phyloP scores from a whole-genome alignment of 2,888 invertebrate genomes.

The Plebejus argus region DNA sequence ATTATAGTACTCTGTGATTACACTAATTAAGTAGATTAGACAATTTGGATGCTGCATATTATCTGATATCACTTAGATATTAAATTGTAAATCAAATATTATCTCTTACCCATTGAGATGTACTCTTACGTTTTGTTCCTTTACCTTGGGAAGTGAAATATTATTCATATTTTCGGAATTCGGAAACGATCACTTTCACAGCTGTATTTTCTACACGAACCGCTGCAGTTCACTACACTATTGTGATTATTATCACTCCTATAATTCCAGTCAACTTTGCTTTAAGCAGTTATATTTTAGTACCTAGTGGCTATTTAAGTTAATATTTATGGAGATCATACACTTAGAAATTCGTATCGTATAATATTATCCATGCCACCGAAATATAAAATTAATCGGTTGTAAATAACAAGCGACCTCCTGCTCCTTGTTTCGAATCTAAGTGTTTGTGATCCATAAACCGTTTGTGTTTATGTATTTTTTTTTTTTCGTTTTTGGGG shows the following conservation, averaged over 20 bases:
- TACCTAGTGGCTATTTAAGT: background rate
- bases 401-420: background rate
- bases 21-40: no score
- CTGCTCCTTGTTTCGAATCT: background rate
- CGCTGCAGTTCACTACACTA: background rate
- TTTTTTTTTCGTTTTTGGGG: no score
- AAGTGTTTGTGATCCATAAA: background rate
- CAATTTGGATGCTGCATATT: no score
- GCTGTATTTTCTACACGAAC: background rate
- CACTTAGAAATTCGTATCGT: background rate
- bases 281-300: background rate
- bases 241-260: background rate
- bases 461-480: background rate
- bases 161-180: background rate
- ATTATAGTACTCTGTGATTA: no score
- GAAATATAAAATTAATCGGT: background rate
- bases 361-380: background rate
- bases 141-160: constrained; percentile 5
- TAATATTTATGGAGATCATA: no score
- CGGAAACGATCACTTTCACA: background rate
- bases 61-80: no score
- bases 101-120: no score
- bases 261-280: background rate
- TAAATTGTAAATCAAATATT: background rate
- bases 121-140: background rate